Base-by-base conservation (phyloP, 2,797 vertebrate species). In the Chelon labrosus region DNA sequence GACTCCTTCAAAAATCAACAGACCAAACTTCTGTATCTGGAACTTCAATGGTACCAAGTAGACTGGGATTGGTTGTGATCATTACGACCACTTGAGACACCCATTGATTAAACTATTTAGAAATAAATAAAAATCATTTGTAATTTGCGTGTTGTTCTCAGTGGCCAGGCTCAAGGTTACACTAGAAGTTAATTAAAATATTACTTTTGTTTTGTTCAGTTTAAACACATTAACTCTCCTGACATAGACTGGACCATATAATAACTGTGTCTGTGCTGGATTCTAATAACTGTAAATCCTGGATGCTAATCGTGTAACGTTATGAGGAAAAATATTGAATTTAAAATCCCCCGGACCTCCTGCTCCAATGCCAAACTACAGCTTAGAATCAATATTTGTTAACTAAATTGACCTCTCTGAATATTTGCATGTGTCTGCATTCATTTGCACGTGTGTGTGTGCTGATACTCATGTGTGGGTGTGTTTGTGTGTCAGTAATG, bases 381-480 rank as follows among this genome's bases (percentile, higher is more conserved):
- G 79, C 75, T 60, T 44, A 7, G 17, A 80, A 85, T 87, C 71
- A 65, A 82, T 88, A 78, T 79, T 75, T 84, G 66, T 84, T 79
- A 82, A 82, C 77, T 75, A 84, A 49, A 66, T 59, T 82, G 73
- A 88, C 75, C 84, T 79, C 63, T 47, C 58, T 58, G 54, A 65
- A 77, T 83, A 39, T 65, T 46, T 75, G 59, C 58, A 70, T 83
- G 52, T 61, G 41, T 71, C 20, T 83, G 58, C 59, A 61, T 66
- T 70, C 22, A 39, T 69, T 51, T 20, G 9, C 27, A 37, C 61
- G 35, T 52, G 10, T 63, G 55, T 52, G 19, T 65, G 50, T 38
- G 20, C 4, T 51, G 14, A 9, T 41, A 65, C 37, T 62, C 14
- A 7, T 19, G 16, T 51, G 53, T 66, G 47, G 60, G 60, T 71